Base-by-base conservation (phyloP, 1,140 invertebrate species). In the Portunus trituberculatus region DNA sequence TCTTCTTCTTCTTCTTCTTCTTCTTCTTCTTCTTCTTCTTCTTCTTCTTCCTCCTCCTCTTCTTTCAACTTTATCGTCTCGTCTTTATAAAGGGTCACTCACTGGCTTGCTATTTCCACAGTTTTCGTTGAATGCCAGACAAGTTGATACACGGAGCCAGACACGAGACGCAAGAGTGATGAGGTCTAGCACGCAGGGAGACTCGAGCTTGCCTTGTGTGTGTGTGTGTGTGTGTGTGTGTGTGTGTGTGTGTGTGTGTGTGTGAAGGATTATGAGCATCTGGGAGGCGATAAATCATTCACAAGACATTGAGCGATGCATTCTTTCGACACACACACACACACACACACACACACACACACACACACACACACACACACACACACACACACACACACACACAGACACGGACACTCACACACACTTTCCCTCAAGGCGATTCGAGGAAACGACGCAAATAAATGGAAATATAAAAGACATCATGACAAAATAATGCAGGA, bases 211-310 rank as follows among this genome's bases (percentile, higher is more conserved):
- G 3, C 52, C 12, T 20, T 89, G 39, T 45, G 87, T 45, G 32
- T 45, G 87, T 32, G 4, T 46, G 20, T 89, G 12, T 46, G 7
- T 46, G 87, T 89, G 87, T 89, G 32, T 46, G 32, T 45, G 32
- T 46, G 87, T 89, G 87, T 89, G 87, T 46, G 87, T 89, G 87
- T 89, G 87, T 89, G 87, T 89, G 39, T 89, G 87, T 89, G 39
- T 46, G 87, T 89, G 86, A 39, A 20, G 31, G 86, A 39, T 20
- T 88, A 25, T 88, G 86, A 39, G 7, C 31, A 3, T 7, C 31
- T 88, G 86, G 83, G 3, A 25, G 83, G 0, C 28, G 31, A 28
- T 28, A 84, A 28, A 84, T 32, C 83, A 28, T 28, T 84, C 28
- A 39, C 28, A 25, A 25, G 52, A 59, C 52, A 59, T 10, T 14